These are phyloP conservation scores for Dione vanillae DNA, from an alignment of 2,888 invertebrate genomes.

Conservation along the genomic window DNA sequence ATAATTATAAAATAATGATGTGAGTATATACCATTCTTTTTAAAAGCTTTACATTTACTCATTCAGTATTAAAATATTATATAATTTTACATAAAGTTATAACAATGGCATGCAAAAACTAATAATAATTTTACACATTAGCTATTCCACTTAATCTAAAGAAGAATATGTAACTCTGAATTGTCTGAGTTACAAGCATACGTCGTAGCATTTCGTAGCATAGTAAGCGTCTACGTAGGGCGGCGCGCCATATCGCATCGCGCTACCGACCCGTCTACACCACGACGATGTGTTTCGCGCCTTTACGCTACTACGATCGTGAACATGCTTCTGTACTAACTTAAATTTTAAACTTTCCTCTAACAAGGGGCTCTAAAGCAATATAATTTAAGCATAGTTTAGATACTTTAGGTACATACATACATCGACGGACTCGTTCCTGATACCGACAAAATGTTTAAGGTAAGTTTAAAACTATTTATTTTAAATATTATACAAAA, in stretches of 20 bases:
- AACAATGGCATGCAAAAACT: no score
- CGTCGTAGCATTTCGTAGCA: slow-evolving; percentile 12
- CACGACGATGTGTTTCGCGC: slow-evolving; percentile 56
- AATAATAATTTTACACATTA: not conserved
- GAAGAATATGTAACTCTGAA: not conserved
- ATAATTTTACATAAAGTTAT: no score
- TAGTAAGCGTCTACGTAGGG: slow-evolving; percentile 43
- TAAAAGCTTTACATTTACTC: no score
- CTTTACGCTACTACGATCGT: slow-evolving; percentile 37
- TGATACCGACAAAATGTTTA: slow-evolving; percentile 54
- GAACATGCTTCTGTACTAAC: slow-evolving; percentile 47
- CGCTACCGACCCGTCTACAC: slow-evolving; percentile 61
- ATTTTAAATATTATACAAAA: no score
- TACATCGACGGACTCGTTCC: slow-evolving; percentile 41
- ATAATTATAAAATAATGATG: no score
- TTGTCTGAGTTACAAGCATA: not conserved
- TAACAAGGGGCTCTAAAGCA: slow-evolving; percentile 55
- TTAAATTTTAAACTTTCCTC: slow-evolving; percentile 48
- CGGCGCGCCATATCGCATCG: slow-evolving; percentile 68
- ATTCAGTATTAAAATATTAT: no score
- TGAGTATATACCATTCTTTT: no score
- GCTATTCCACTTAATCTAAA: not conserved
- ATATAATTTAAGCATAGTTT: slow-evolving; percentile 51
- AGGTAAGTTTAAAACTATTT: slow-evolving; percentile 55
- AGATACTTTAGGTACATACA: slow-evolving; percentile 39